Evolutionary conservation across 2,113 vertebrate genomes (phyloP), one percentile per base, ranked within the genome.

Genomic region (Sorex araneus): DNA sequence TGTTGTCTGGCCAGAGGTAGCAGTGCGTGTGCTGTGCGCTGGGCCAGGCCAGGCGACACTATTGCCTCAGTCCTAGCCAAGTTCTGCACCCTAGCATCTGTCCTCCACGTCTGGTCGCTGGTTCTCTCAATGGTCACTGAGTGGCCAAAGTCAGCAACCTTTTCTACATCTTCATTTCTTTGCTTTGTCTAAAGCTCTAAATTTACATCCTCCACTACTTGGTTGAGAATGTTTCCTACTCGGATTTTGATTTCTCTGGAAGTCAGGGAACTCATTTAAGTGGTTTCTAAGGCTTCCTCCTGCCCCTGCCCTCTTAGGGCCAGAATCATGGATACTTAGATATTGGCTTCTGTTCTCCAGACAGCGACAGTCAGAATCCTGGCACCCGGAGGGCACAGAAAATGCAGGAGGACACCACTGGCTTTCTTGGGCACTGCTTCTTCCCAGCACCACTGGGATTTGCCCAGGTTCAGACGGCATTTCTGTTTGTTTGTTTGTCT

Each of bases 171-270:
- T 21, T 87, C 12, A 30, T 0, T 50, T 81, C 64, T 47, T 76
- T 69, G 25, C 15, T 54, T 63, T 67, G 19, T 73, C 10, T 67
- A 67, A 73, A 18, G 57, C 28, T n/a, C 91, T 66, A 25, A 63
- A 40, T 60, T 60, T 23, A 60, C 18, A n/a, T 30, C 23, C 2
- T 30, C 36, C 71, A 87, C 77, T 19, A 9, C 11, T 3, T 83
- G 77, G 66, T 30, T 83, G 81, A 82, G 85, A 82, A 36, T 10
- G 1, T 86, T 66, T 69, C 71, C 36, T 83, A 47, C 40, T 83
- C 4, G 28, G 57, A 83, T 79, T 90, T 86, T 75, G 45, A 40
- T 79, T 92, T 87, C 47, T 79, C 67, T 66, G 28, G 40, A 70
- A 36, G 34, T 80, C 11, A 18, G 25, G 32, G 85, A 79, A 77